Percentiles rank a stretch among this genome's conserved stretches.
Conservation (phyloP, 2,113 vertebrate species). For the Pseudorasbora parva region DNA sequence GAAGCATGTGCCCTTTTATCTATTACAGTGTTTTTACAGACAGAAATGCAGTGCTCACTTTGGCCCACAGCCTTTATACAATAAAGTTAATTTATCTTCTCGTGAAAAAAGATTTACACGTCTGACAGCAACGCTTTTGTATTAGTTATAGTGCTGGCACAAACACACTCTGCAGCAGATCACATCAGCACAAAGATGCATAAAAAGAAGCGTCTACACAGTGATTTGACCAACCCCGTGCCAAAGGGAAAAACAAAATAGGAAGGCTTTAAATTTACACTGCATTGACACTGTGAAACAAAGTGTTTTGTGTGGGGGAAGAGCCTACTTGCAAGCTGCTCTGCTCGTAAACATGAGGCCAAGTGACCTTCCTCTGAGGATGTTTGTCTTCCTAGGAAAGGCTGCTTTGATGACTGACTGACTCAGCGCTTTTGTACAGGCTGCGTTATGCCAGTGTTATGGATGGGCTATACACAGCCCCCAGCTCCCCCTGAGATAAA, state of each 20-base stretch:
- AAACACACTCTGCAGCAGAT: conserved; percentile 18
- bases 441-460: conserved; percentile 21
- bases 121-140: conserved; percentile 29
- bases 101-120: neutral
- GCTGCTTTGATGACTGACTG: conserved; percentile 43
- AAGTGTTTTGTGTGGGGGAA: conserved; percentile 14
- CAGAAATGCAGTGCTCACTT: neutral
- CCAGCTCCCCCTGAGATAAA: conserved; percentile 19
- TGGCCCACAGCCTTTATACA: conserved; percentile 13
- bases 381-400: conserved; percentile 43
- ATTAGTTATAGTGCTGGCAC: conserved; percentile 24
- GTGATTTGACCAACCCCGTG: neutral
- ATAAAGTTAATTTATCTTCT: conserved; percentile 9
- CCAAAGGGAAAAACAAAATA: neutral
- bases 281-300: conserved; percentile 22
- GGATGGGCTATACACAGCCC: conserved; percentile 15
- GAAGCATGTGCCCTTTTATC: neutral
- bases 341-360: conserved; percentile 28
- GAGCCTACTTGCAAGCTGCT: conserved; percentile 18
- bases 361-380: conserved; percentile 40
- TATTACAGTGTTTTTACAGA: neutral
- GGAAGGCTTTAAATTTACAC: conserved; percentile 31
- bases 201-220: conserved; percentile 18
- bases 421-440: conserved; percentile 43
- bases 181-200: conserved; percentile 19